A percentile compares a stretch with the other conserved stretches of the same genome.
phyloP scores from a whole-genome alignment of 2,888 invertebrate species.

The Synergus itoensis region DNA sequence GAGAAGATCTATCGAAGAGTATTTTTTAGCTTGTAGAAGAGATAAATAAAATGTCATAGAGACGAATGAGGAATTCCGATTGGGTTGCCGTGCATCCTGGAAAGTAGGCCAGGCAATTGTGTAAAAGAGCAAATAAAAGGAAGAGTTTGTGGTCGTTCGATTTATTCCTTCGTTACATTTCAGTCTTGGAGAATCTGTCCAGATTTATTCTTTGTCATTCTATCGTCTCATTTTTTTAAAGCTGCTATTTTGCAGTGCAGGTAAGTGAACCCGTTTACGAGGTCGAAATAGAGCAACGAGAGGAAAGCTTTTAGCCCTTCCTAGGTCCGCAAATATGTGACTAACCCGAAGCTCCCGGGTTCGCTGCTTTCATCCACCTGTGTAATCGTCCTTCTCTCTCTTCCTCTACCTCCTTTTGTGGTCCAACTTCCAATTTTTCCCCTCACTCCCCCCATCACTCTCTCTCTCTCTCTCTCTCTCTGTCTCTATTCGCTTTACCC shows the following conservation, averaged over 20 bases:
- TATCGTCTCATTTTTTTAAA: constrained; percentile 25
- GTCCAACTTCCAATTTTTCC: constrained; percentile 37
- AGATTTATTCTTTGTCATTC: constrained; percentile 15
- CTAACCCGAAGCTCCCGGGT: constrained; percentile 64
- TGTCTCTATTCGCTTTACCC: constrained; percentile 9
- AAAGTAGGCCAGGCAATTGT: constrained; percentile 36
- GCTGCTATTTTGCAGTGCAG: constrained; percentile 59
- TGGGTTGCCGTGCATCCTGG: neutral
- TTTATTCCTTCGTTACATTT: constrained; percentile 35
- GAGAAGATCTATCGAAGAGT: neutral
- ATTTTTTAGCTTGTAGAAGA: constrained; percentile 6
- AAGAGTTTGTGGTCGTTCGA: constrained; percentile 1
- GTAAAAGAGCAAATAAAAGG: constrained; percentile 28
- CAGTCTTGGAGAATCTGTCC: neutral
- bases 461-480: neutral
- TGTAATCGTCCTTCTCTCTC: constrained; percentile 60
- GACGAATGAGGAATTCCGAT: neutral
- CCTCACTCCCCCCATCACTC: no score
- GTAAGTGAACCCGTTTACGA: constrained; percentile 65
- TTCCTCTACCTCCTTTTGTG: constrained; percentile 43
- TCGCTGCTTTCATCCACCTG: constrained; percentile 64
- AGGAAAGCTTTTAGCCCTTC: constrained; percentile 71
- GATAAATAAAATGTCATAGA: neutral
- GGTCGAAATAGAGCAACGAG: constrained; percentile 66
- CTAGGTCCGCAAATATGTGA: constrained; percentile 71